Percentiles rank a stretch among this genome's conserved stretches.
These are phyloP conservation scores for Centropus unirufus DNA, from an alignment of 2,113 vertebrate genomes.

Conservation along the genomic window DNA sequence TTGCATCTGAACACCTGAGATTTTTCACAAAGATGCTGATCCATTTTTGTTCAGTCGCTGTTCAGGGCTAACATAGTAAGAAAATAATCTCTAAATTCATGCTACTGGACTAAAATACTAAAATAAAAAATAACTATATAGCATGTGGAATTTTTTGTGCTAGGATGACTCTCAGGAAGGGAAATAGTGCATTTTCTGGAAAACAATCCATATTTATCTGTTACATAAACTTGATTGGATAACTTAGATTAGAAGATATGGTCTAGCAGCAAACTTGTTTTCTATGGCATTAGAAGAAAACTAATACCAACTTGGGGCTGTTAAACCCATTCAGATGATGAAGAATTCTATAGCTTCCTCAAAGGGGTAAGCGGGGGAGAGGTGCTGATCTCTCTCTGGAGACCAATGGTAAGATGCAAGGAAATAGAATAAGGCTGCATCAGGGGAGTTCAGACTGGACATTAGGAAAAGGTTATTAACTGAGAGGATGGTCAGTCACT, in stretches of 20 bases:
- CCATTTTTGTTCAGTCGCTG: neutral
- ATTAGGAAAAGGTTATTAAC: neutral
- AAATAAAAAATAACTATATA: neutral
- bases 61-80: neutral
- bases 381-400: neutral
- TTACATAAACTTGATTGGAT: neutral
- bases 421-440: neutral
- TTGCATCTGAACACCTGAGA: neutral
- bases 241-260: neutral
- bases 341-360: neutral
- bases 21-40: neutral
- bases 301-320: neutral
- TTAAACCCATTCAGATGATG: neutral
- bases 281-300: neutral
- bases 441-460: neutral
- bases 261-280: neutral
- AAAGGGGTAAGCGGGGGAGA: rapidly evolving
- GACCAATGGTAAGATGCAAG: rapidly evolving
- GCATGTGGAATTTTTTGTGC: neutral
- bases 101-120: neutral
- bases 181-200: neutral
- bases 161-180: neutral
- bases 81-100: neutral
- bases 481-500: rapidly evolving
- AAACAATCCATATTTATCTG: neutral